Evolutionary conservation across 2,888 invertebrate species (phyloP).

Genomic region (Ischnus inquisitorius): DNA sequence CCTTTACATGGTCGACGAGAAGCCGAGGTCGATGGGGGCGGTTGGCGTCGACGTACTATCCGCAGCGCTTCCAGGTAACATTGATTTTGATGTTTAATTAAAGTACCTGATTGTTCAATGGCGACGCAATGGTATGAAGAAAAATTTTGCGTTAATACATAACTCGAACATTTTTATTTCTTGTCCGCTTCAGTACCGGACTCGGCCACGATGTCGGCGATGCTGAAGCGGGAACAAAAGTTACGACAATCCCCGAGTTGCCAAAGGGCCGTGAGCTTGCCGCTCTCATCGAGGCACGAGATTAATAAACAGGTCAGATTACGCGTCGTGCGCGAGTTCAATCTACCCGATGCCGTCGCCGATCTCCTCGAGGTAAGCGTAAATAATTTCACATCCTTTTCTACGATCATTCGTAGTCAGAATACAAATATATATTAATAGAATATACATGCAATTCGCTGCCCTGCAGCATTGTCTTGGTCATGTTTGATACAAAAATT

Average conservation of each 20-base stretch:
- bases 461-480: neutral
- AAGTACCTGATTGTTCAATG: neutral
- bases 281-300: slow-evolving; percentile 91
- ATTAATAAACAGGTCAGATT: slow-evolving; percentile 92
- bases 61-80: slow-evolving; percentile 88
- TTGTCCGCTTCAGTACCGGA: slow-evolving; percentile 88
- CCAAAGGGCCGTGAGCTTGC: slow-evolving; percentile 91
- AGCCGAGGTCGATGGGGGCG: slow-evolving; percentile 86
- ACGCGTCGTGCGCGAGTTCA: slow-evolving; percentile 97
- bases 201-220: slow-evolving; percentile 90
- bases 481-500: slow-evolving; percentile 11
- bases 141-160: neutral
- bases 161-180: slow-evolving; percentile 10
- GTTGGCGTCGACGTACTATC: slow-evolving; percentile 89
- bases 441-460: neutral
- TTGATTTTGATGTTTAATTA: slow-evolving; percentile 34
- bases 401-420: neutral
- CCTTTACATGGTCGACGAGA: slow-evolving; percentile 93
- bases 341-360: slow-evolving; percentile 95
- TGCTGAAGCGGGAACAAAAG: slow-evolving; percentile 95
- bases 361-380: slow-evolving; percentile 89
- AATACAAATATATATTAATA: slow-evolving; percentile 16
- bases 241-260: slow-evolving; percentile 92
- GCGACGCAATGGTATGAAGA: neutral
- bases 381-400: neutral